phyloP scores from a whole-genome alignment of 2,888 invertebrate species.

The Drosophila nr. perissopoda region DNA sequence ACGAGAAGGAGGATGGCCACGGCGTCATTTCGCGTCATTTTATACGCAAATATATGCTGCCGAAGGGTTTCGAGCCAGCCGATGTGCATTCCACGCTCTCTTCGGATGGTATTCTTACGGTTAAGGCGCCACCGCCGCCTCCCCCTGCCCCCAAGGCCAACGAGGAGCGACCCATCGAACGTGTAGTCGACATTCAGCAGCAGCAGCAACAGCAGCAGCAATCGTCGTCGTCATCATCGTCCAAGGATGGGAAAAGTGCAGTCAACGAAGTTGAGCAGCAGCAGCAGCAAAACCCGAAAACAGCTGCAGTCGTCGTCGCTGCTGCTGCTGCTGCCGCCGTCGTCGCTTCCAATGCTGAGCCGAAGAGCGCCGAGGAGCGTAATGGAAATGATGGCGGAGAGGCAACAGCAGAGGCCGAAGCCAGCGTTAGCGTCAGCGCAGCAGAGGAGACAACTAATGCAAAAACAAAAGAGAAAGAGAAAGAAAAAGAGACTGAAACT shows the following conservation, averaged over 20 bases:
- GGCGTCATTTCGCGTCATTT: conserved; percentile 92
- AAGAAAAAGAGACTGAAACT: conserved; percentile 38
- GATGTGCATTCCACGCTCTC: conserved; percentile 91
- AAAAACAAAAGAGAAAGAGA: conserved; percentile 53
- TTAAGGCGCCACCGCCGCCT: conserved; percentile 87
- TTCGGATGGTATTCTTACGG: conserved; percentile 90
- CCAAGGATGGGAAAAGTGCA: conserved; percentile 72
- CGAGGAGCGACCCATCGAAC: conserved; percentile 84
- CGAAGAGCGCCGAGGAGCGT: conserved; percentile 42
- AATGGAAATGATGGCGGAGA: conserved; percentile 34
- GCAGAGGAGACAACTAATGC: conserved; percentile 49
- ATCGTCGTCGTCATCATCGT: conserved; percentile 46
- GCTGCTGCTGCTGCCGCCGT: neutral
- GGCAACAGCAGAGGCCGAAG: conserved; percentile 18
- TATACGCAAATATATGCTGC: conserved; percentile 90
- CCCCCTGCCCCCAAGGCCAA: conserved; percentile 48
- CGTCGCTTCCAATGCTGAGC: conserved; percentile 16
- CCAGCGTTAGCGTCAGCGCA: conserved; percentile 30
- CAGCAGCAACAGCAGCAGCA: conserved; percentile 67
- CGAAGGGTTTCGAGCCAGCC: conserved; percentile 90
- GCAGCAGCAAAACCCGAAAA: conserved; percentile 41
- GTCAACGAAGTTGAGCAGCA: conserved; percentile 48
- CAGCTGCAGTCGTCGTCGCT: conserved; percentile 30
- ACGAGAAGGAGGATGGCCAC: conserved; percentile 90
- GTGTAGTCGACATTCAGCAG: conserved; percentile 87